Percentiles rank a stretch among this genome's conserved stretches.
Conservation (phyloP, 2,888 invertebrate genomes). For the Dilophus febrilis region DNA sequence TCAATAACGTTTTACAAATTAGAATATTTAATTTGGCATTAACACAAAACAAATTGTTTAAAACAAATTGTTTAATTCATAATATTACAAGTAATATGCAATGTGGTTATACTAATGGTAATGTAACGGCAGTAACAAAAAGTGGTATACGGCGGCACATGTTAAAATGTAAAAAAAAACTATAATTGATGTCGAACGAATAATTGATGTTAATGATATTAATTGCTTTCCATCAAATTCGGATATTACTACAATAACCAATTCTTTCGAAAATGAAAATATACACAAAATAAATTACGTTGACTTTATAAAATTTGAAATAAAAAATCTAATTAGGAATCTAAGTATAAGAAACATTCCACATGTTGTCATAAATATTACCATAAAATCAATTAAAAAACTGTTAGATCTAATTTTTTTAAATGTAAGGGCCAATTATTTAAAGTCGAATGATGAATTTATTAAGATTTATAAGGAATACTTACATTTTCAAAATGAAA, state of each 20-base stretch:
- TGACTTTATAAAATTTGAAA: too few relatives aligned
- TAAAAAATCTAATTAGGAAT: too few relatives aligned
- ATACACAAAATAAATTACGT: too few relatives aligned
- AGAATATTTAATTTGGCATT: too few relatives aligned
- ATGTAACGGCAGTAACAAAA: neutral
- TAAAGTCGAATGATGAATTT: neutral
- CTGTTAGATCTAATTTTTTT: neutral
- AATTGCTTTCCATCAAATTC: too few relatives aligned
- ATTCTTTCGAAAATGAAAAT: too few relatives aligned
- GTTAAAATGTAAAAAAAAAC: neutral
- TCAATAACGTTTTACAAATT: too few relatives aligned
- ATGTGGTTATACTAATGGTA: neutral
- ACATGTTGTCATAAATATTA: neutral
- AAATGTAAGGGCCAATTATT: neutral
- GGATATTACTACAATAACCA: too few relatives aligned
- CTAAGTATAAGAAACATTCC: too few relatives aligned
- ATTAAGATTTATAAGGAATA: neutral
- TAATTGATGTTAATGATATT: neutral
- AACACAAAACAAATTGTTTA: too few relatives aligned
- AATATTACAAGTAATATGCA: neutral
- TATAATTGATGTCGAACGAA: too few relatives aligned
- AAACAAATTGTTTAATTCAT: too few relatives aligned
- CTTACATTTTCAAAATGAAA: neutral
- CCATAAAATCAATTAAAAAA: neutral
- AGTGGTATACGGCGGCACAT: conserved; percentile 1